Conservation (phyloP, 1,140 invertebrate genomes). For the Zaprionus inermis region DNA sequence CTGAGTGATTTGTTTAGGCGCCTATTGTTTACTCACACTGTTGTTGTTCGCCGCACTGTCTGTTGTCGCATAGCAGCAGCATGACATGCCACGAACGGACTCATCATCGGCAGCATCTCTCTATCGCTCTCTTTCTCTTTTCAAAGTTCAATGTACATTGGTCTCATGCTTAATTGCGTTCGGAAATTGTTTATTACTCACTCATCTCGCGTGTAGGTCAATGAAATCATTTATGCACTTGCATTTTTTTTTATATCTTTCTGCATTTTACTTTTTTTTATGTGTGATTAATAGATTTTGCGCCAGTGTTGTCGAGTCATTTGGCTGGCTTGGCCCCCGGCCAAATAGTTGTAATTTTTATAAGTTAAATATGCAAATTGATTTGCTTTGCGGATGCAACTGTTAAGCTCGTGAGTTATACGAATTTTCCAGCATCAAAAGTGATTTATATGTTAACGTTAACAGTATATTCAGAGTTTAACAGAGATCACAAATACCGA, state of each 20-base stretch:
- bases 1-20: slow-evolving; percentile 50
- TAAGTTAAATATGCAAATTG: slow-evolving; percentile 11
- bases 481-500: neutral
- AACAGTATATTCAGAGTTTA: neutral
- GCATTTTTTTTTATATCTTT: slow-evolving; percentile 50
- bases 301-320: slow-evolving; percentile 45
- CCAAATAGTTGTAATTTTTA: slow-evolving; percentile 37
- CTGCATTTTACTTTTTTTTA: slow-evolving; percentile 33
- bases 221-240: slow-evolving; percentile 74
- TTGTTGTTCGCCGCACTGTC: neutral
- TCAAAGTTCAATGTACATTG: slow-evolving; percentile 73
- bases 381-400: slow-evolving; percentile 29
- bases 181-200: slow-evolving; percentile 79
- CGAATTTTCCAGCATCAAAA: neutral
- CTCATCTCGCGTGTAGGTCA: slow-evolving; percentile 60
- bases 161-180: slow-evolving; percentile 67
- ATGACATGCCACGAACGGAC: slow-evolving; percentile 33
- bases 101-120: slow-evolving; percentile 20
- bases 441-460: slow-evolving; percentile 27
- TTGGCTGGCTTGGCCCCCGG: slow-evolving; percentile 23
- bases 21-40: slow-evolving; percentile 34
- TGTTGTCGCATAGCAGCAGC: neutral
- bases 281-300: slow-evolving; percentile 36
- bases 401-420: neutral
- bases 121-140: slow-evolving; percentile 35